Evolutionary conservation across 2,888 invertebrate genomes (phyloP), one percentile per base, ranked within the genome.

Genomic region (Osmoderma eremita): DNA sequence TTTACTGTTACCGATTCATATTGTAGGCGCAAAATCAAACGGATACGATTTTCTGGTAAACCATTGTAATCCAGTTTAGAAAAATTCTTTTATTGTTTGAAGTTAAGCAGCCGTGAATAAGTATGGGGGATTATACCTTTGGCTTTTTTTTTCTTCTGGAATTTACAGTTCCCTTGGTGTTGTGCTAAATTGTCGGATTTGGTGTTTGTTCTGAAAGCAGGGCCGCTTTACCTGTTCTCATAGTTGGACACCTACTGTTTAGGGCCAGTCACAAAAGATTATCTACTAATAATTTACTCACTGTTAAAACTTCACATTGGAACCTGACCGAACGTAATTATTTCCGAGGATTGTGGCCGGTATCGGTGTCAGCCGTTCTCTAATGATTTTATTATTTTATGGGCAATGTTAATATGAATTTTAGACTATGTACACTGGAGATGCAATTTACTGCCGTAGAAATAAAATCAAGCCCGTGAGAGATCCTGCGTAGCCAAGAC

Each of bases 201-300:
- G 22, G 45, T 61, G 58, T 61, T 61, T 61, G 22, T 61, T 42
- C 58, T 45, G 24, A 61, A 61, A 61, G 58, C 45, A 61, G 58
- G 36, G 58, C 58, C 58, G 58, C 58, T 61, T 61, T 66, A 66
- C 65, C 65, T 66, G 65, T 61, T 58, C 65, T 63, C 51, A 42
- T 54, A 63, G 51, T 63, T 63, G 63, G 67, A 67, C 67, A 67
- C 67, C 67, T 63, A 67, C 67, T 63, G 67, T 53, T 62, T 51
- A 53, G 62, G 67, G 48, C 51, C 61, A 48, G 54, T 65, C 65
- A 65, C 54, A 65, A 65, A 65, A 65, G 65, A 56, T 65, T 65
- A 65, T 54, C 54, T 53, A 56, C 65, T 56, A 54, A 65, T 65
- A 54, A 65, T 65, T 56, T 65, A 51, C 64, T 64, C 53, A 41